A percentile compares a stretch with the other conserved stretches of the same genome.
phyloP scores from a whole-genome alignment of 1,140 invertebrate genomes.

The Bombyx mori region DNA sequence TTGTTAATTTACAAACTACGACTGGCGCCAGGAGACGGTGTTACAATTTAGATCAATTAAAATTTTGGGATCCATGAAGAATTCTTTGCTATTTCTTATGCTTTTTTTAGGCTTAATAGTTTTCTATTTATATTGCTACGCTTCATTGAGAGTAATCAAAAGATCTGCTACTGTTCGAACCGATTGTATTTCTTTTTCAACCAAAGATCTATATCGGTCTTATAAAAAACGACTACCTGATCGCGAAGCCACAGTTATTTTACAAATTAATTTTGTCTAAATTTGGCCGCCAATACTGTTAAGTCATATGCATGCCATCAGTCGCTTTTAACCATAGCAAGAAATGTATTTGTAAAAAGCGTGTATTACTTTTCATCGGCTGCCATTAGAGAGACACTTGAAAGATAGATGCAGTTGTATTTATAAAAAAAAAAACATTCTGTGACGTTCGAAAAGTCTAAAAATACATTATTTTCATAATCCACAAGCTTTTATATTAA shows the following conservation, averaged over 20 bases:
- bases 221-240: conserved; percentile 54
- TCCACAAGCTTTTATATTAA: not conserved
- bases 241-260: conserved; percentile 35
- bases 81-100: conserved; percentile 29
- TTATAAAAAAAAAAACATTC: conserved; percentile 11
- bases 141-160: conserved; percentile 47
- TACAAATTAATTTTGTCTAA: conserved; percentile 65
- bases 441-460: not conserved
- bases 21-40: conserved; percentile 25
- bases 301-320: conserved; percentile 55
- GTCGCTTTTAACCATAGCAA: conserved; percentile 41
- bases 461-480: conserved; percentile 1
- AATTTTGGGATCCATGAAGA: conserved; percentile 24
- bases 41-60: conserved; percentile 22
- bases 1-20: not conserved
- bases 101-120: conserved; percentile 50
- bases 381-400: conserved; percentile 58
- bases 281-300: conserved; percentile 44
- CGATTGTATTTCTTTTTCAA: conserved; percentile 30
- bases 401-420: conserved; percentile 49
- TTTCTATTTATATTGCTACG: conserved; percentile 59
- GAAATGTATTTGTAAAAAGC: conserved; percentile 29
- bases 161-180: conserved; percentile 55
- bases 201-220: conserved; percentile 25
- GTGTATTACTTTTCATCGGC: conserved; percentile 48